Percentiles rank a stretch among this genome's conserved stretches.
These are phyloP conservation scores for Cygnus atratus DNA, from an alignment of 2,113 vertebrate species.

Conservation along the genomic window DNA sequence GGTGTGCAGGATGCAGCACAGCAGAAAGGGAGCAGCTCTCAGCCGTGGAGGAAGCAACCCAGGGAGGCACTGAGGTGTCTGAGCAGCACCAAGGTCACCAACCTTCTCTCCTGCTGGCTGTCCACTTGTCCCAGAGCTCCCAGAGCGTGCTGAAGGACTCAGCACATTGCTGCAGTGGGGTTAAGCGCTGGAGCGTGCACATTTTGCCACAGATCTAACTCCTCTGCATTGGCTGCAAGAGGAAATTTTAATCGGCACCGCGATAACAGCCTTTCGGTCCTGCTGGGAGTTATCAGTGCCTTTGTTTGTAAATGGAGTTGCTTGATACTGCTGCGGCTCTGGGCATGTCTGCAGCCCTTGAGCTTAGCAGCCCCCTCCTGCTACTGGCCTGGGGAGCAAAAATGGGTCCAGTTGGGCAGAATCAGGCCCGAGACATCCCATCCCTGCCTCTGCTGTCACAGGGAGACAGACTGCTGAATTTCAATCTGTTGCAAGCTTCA, in stretches of 20 bases:
- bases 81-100: not conserved
- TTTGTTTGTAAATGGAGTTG: constrained; percentile 44
- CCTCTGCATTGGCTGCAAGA: not conserved
- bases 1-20: not conserved
- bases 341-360: not conserved
- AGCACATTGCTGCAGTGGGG: not conserved
- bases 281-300: constrained; percentile 22
- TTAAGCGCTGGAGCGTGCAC: not conserved
- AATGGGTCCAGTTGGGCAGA: not conserved
- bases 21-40: not conserved
- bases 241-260: not conserved
- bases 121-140: not conserved
- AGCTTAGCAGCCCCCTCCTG: not conserved
- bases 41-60: not conserved
- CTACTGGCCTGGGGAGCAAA: accelerated
- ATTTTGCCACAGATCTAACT: not conserved
- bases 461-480: not conserved
- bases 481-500: not conserved
- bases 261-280: not conserved
- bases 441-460: not conserved
- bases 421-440: not conserved
- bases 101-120: not conserved
- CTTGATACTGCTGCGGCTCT: not conserved
- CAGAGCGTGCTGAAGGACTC: not conserved
- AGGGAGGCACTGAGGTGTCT: not conserved